Evolutionary conservation across 2,888 invertebrate species (phyloP), one percentile per base, ranked within the genome.

Genomic region (Platerodrilus igneus): DNA sequence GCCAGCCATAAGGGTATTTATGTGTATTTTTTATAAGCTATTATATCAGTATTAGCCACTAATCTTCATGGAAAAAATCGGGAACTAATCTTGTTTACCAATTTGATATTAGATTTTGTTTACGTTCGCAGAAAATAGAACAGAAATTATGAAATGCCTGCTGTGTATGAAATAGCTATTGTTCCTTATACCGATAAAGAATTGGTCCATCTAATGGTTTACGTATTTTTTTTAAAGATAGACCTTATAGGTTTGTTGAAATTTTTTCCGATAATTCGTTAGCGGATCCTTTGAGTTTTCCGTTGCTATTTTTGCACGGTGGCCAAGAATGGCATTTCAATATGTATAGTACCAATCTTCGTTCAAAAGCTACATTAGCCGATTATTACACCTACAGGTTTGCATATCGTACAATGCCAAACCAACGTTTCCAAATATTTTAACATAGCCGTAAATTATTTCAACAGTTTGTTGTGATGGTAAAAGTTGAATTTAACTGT

Each of bases 121-220:
- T n/a, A n/a, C n/a, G n/a, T n/a, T n/a, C n/a, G n/a, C n/a, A 33
- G 30, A 38, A n/a, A n/a, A n/a, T n/a, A n/a, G n/a, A n/a, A n/a
- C n/a, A 30, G 38, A 38, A 26, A 39, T 34, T 37, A 42, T 33
- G 39, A 51, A 30, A 41, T 41, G 40, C 44, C 47, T 41, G 32
- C 35, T 34, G 40, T 49, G 45, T 51, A 35, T 7, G 30, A 36
- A 10, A 19, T 36, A 15, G 32, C 35, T 7, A 17, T 17, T 8
- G 26, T 36, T 7, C 36, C 29, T 10, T 3, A 8, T 2, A 16
- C 5, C 8, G 6, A 9, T 7, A 28, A 40, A 10, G 28, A 29
- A 1, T 21, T 21, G 9, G 11, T 22, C 7, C 29, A 16, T 2
- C 15, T 23, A 15, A 10, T 34, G 3, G 14, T 33, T 26, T n/a